phyloP scores from a whole-genome alignment of 2,113 vertebrate genomes.

The Pitta sordida region DNA sequence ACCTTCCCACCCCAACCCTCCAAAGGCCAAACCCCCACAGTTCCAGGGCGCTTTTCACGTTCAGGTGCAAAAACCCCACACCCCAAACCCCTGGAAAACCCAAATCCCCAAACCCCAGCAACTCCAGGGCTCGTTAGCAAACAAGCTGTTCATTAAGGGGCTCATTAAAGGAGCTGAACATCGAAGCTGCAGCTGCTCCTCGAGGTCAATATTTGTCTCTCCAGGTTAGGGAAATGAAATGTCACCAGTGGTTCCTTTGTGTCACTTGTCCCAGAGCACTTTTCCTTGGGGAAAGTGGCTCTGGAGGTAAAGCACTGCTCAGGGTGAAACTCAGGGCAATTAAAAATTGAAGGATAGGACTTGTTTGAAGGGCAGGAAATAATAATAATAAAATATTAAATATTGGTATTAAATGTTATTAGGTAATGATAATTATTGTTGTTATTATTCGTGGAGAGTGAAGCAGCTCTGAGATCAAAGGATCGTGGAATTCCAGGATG shows the following conservation, averaged over 20 bases:
- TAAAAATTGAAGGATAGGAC: neutral
- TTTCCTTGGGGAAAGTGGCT: neutral
- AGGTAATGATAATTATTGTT: no score
- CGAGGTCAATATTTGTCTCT: conserved; percentile 39
- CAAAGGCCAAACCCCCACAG: no score
- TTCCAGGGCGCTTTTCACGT: neutral
- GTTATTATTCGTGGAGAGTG: no score
- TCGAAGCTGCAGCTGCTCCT: conserved; percentile 10
- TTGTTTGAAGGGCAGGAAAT: neutral
- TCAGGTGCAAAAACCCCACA: neutral
- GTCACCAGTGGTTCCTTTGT: neutral
- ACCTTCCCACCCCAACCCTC: neutral
- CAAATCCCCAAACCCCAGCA: neutral
- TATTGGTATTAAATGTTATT: no score
- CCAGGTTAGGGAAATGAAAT: conserved; percentile 11
- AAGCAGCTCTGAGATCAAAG: neutral
- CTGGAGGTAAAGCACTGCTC: neutral
- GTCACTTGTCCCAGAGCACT: neutral
- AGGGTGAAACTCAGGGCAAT: neutral
- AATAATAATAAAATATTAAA: no score
- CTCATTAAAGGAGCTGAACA: conserved; percentile 6
- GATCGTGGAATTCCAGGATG: neutral
- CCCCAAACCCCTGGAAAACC: neutral
- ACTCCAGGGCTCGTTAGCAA: conserved; percentile 11
- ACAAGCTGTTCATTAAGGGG: conserved; percentile 42